phyloP scores from a whole-genome alignment of 2,113 vertebrate genomes.

The Climacteris rufus region DNA sequence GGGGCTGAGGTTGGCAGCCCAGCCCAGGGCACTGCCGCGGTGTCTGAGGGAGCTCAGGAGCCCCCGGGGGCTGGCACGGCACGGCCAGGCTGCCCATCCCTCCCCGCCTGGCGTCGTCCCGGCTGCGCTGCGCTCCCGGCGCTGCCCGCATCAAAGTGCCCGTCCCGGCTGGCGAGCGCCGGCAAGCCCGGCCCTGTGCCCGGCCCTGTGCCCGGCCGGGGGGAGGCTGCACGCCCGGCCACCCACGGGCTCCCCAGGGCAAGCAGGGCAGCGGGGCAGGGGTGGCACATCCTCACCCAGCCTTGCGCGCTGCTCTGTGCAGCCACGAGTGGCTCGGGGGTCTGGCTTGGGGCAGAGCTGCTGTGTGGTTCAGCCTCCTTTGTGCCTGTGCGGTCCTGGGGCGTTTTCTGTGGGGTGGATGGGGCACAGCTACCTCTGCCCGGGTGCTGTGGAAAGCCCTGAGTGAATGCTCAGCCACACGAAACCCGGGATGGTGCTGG shows the following conservation, averaged over 20 bases:
- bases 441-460: not conserved
- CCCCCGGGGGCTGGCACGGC: fast-evolving
- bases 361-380: not conserved
- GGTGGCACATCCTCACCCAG: not conserved
- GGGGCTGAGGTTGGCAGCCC: not conserved
- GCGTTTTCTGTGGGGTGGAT: not conserved
- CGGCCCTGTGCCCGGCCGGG: not conserved
- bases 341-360: not conserved
- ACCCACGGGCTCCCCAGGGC: not conserved
- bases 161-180: not conserved
- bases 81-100: not conserved
- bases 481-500: not conserved
- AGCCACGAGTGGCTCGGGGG: fast-evolving
- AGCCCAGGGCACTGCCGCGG: fast-evolving
- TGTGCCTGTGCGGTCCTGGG: not conserved
- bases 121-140: not conserved
- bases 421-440: too few species aligned
- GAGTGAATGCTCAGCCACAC: fast-evolving
- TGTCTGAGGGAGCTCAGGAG: not conserved
- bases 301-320: not conserved
- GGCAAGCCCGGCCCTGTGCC: not conserved
- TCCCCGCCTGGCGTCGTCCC: not conserved
- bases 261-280: not conserved
- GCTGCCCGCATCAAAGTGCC: not conserved
- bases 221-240: not conserved